phyloP scores from a whole-genome alignment of 2,113 vertebrate genomes.

The Gallinago paraguaiae region DNA sequence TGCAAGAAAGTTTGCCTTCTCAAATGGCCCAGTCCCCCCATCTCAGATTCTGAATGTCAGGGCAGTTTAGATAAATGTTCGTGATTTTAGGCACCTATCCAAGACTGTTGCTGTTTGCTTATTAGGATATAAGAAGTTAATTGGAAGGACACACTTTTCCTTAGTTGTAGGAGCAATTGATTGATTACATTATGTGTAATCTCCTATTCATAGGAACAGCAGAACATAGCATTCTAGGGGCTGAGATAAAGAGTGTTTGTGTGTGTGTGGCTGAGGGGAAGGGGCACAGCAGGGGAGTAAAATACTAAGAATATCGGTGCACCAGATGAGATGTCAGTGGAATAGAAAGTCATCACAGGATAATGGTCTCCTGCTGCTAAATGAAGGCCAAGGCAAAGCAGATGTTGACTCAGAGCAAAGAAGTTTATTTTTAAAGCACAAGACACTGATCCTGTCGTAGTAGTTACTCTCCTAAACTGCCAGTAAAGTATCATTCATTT shows the following conservation, averaged over 20 bases:
- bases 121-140: constrained; percentile 24
- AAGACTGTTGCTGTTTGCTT: neutral
- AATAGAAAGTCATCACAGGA: constrained; percentile 72
- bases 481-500: neutral
- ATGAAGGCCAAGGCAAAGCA: constrained; percentile 71
- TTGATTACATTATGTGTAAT: constrained; percentile 39
- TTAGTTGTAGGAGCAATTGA: constrained; percentile 12
- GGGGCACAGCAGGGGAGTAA: constrained; percentile 67
- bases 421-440: constrained; percentile 70
- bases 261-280: constrained; percentile 66
- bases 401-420: constrained; percentile 69
- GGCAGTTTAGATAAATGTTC: neutral
- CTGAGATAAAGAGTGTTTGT: constrained; percentile 69
- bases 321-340: constrained; percentile 73
- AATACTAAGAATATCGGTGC: constrained; percentile 64
- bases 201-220: constrained; percentile 41
- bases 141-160: constrained; percentile 29
- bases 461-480: constrained; percentile 39
- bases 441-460: constrained; percentile 52
- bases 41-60: neutral
- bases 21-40: neutral
- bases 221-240: constrained; percentile 50
- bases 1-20: neutral
- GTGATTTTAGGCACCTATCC: neutral
- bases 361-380: constrained; percentile 74